These are phyloP conservation scores for Orthosia gracilis DNA, from an alignment of 2,888 invertebrate genomes.

Conservation along the genomic window DNA sequence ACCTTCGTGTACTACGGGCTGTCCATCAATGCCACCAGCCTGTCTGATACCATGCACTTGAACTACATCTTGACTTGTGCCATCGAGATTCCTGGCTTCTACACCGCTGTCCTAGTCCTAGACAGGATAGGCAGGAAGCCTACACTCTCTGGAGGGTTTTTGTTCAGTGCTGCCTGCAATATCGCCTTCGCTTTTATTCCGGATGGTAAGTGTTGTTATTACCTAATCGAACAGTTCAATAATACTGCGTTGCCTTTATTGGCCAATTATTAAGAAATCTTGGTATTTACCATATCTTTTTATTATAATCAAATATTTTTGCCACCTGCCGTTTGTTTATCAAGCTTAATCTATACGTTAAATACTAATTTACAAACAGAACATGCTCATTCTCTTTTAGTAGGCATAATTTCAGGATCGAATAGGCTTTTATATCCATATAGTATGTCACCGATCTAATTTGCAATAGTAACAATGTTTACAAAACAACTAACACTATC, in stretches of 20 bases:
- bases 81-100: conserved; percentile 94
- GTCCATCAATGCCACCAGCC: conserved; percentile 94
- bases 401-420: not conserved
- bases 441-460: not conserved
- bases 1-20: conserved; percentile 95
- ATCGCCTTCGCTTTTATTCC: conserved; percentile 87
- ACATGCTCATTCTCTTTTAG: not conserved
- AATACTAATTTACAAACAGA: not conserved
- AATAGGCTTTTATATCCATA: not conserved
- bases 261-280: not conserved
- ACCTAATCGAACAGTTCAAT: not conserved
- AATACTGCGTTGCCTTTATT: not conserved
- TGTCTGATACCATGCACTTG: conserved; percentile 94
- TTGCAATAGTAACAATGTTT: not conserved
- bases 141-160: conserved; percentile 91
- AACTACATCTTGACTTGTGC: conserved; percentile 93
- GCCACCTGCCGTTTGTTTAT: not conserved
- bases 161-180: conserved; percentile 90
- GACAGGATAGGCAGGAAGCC: conserved; percentile 92
- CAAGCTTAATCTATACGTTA: not conserved
- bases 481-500: conserved; percentile 13
- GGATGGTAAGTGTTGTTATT: conserved; percentile 81
- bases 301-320: not conserved
- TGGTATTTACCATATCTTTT: too few relatives aligned
- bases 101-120: conserved; percentile 91